Percentiles rank a stretch among this genome's conserved stretches.
Evolutionary conservation across 1,140 invertebrate species (phyloP).

Genomic region (Papilio polyxenes): DNA sequence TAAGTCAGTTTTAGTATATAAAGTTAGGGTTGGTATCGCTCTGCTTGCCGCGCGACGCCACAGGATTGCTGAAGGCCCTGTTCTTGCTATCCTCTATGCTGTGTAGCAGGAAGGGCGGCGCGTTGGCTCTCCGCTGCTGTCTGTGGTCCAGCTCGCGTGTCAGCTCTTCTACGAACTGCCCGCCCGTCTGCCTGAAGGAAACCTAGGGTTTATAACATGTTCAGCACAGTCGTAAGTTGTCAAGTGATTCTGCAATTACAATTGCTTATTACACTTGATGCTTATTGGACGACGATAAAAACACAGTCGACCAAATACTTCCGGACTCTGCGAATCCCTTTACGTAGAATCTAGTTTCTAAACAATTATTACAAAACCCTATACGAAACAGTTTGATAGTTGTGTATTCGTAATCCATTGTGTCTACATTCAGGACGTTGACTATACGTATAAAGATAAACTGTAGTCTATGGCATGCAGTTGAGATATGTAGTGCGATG

Average conservation of each 20-base stretch:
- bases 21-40: conserved; percentile 74
- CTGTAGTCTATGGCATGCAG: background rate
- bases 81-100: conserved; percentile 68
- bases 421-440: too few species aligned
- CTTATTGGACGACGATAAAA: too few species aligned
- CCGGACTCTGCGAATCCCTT: too few species aligned
- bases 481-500: background rate
- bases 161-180: conserved; percentile 75
- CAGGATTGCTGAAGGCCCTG: conserved; percentile 50
- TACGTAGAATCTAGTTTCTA: too few species aligned
- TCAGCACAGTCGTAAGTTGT: background rate
- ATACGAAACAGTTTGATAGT: too few species aligned
- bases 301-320: too few species aligned
- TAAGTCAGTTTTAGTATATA: conserved; percentile 56
- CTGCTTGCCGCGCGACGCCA: conserved; percentile 52
- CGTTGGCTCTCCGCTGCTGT: conserved; percentile 58
- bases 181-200: conserved; percentile 74
- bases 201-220: conserved; percentile 41
- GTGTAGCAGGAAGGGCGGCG: conserved; percentile 68
- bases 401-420: too few species aligned
- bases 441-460: too few species aligned
- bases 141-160: conserved; percentile 62
- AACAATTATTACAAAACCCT: too few species aligned
- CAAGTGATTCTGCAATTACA: background rate
- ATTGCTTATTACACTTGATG: background rate